These are phyloP conservation scores for Diloba caeruleocephala DNA, from an alignment of 2,888 invertebrate genomes.

Conservation along the genomic window DNA sequence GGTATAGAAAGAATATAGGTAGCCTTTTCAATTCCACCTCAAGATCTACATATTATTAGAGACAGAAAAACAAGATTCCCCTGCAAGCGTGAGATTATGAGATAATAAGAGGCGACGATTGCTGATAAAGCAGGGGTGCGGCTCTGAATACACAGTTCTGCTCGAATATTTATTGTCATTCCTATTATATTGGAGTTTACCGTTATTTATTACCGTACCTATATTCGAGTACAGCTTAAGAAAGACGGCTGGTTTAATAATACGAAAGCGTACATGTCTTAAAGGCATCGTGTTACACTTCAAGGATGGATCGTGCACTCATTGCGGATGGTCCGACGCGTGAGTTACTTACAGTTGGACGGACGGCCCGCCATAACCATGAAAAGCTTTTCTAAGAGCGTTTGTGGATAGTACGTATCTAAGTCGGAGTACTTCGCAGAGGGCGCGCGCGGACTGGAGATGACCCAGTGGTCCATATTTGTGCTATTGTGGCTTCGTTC, in stretches of 20 bases:
- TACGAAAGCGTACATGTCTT: background rate
- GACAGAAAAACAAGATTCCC: constrained; percentile 7
- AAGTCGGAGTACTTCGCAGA: background rate
- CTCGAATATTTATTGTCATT: constrained; percentile 10
- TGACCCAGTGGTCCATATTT: constrained; percentile 21
- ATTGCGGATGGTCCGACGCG: constrained; percentile 1
- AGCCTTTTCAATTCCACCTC: constrained; percentile 7
- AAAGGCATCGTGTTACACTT: background rate
- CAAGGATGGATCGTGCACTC: background rate
- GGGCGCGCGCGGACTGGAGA: background rate
- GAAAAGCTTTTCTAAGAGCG: constrained; percentile 13
- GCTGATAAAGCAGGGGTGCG: constrained; percentile 19
- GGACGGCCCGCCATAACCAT: constrained; percentile 2
- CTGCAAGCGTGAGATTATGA: constrained; percentile 18
- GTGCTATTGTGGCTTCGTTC: constrained; percentile 1
- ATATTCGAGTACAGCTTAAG: constrained; percentile 8
- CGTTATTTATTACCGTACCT: constrained; percentile 16
- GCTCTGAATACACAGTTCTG: background rate
- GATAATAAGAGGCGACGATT: constrained; percentile 18
- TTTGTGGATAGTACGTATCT: constrained; percentile 6
- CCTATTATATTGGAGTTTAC: constrained; percentile 9
- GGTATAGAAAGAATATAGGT: constrained; percentile 1
- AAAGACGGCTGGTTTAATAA: background rate
- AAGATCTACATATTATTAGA: constrained; percentile 22
- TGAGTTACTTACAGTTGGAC: constrained; percentile 1